Evolutionary conservation across 92 coral and sea anemone genomes (phyloP).

Genomic region (Porites rus): DNA sequence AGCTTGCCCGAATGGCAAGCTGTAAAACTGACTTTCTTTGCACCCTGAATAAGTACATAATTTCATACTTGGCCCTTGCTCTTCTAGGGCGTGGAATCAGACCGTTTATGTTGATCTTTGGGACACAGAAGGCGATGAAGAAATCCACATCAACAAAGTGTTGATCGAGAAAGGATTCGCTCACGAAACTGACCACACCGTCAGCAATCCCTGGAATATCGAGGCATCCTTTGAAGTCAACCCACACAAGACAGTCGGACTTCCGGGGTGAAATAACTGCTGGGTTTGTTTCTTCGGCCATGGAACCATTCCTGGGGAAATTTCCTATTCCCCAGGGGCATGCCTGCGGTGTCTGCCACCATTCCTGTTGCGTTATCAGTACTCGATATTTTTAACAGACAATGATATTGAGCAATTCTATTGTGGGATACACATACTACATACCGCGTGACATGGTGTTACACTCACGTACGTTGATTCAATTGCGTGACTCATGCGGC

Average conservation of each 20-base stretch:
- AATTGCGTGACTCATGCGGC: neutral
- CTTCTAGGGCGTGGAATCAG: constrained; percentile 72
- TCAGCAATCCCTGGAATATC: constrained; percentile 59
- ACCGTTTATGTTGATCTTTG: constrained; percentile 83
- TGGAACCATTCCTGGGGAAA: neutral
- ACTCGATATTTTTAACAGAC: neutral
- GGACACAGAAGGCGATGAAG: constrained; percentile 73
- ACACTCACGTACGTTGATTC: neutral
- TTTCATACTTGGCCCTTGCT: neutral
- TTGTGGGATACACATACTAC: neutral
- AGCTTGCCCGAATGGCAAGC: too few relatives aligned
- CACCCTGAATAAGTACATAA: too few relatives aligned
- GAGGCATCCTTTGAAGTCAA: constrained; percentile 26
- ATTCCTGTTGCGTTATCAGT: neutral
- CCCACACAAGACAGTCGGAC: constrained; percentile 41
- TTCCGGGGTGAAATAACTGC: constrained; percentile 45
- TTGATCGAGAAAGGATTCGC: constrained; percentile 84
- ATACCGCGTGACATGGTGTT: neutral
- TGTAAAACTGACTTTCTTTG: too few relatives aligned
- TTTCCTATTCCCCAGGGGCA: too few relatives aligned
- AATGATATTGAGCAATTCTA: neutral
- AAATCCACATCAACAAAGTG: constrained; percentile 77
- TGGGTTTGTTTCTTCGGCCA: neutral
- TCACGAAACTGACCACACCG: constrained; percentile 46
- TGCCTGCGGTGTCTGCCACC: neutral